Evolutionary conservation across 2,888 invertebrate species (phyloP).

Genomic region (Luperina testacea): DNA sequence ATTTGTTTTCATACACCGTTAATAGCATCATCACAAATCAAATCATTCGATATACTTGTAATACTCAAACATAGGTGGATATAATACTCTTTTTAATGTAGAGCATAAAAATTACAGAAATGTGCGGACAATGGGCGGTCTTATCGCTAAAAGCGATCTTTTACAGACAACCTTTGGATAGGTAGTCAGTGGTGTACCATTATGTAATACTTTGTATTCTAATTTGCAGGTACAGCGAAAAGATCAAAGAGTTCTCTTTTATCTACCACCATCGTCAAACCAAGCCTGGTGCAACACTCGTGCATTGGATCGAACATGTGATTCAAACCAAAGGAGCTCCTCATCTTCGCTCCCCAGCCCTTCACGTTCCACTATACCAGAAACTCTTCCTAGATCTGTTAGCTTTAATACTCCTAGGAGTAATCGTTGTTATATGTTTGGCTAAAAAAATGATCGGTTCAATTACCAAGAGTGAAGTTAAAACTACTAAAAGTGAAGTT

Average conservation of each 20-base stretch:
- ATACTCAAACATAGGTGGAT: background rate
- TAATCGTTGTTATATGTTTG: constrained; percentile 31
- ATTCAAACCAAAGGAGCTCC: constrained; percentile 89
- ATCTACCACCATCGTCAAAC: constrained; percentile 85
- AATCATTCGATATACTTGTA: background rate
- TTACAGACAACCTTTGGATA: background rate
- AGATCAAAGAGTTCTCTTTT: constrained; percentile 71
- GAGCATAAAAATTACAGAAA: background rate
- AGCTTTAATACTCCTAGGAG: constrained; percentile 52
- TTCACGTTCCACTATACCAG: constrained; percentile 74
- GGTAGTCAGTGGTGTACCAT: background rate
- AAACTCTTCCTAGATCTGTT: constrained; percentile 78
- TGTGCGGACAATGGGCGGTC: background rate
- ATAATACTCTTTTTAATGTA: too few relatives aligned
- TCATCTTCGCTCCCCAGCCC: constrained; percentile 81
- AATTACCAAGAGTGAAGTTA: constrained; percentile 16
- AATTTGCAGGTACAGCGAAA: constrained; percentile 70
- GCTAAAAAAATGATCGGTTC: constrained; percentile 29
- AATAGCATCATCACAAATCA: background rate
- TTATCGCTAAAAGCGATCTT: background rate
- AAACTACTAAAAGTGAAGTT: constrained; percentile 18
- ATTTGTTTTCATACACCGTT: too few relatives aligned
- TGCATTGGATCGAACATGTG: constrained; percentile 93
- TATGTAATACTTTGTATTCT: background rate
- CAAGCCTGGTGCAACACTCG: constrained; percentile 89